Conservation (phyloP, 2,113 vertebrate species). For the Lichenostomus cassidix region DNA sequence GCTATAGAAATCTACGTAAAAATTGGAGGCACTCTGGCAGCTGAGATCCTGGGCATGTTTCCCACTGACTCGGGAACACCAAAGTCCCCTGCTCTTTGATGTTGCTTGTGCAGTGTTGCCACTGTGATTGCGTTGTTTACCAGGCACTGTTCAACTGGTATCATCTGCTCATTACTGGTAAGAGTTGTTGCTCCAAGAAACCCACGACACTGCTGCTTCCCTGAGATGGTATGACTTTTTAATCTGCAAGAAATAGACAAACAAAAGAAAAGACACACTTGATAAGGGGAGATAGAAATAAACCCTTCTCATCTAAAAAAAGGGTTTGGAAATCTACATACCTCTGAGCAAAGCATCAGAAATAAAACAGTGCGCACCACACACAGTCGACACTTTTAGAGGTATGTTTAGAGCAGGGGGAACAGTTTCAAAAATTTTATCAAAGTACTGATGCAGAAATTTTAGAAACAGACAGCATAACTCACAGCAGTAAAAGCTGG, state of each 20-base stretch:
- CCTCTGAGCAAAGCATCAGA: neutral
- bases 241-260: conserved; percentile 25
- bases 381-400: neutral
- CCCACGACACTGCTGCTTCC: neutral
- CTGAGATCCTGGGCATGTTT: conserved; percentile 49
- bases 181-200: conserved; percentile 15
- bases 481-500: neutral
- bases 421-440: neutral
- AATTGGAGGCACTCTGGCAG: neutral
- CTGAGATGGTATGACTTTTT: conserved; percentile 14
- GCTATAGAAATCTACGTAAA: conserved; percentile 25
- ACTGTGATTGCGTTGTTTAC: conserved; percentile 36
- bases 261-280: neutral
- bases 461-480: neutral
- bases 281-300: neutral
- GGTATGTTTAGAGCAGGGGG: neutral
- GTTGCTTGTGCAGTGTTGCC: neutral
- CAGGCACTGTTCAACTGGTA: conserved; percentile 52
- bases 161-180: conserved; percentile 51
- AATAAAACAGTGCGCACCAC: neutral
- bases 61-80: neutral
- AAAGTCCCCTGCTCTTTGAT: neutral
- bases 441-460: neutral
- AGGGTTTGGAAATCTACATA: neutral
- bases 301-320: neutral